Evolutionary conservation across 1,140 invertebrate species (phyloP).

Genomic region (Dreissena polymorpha): DNA sequence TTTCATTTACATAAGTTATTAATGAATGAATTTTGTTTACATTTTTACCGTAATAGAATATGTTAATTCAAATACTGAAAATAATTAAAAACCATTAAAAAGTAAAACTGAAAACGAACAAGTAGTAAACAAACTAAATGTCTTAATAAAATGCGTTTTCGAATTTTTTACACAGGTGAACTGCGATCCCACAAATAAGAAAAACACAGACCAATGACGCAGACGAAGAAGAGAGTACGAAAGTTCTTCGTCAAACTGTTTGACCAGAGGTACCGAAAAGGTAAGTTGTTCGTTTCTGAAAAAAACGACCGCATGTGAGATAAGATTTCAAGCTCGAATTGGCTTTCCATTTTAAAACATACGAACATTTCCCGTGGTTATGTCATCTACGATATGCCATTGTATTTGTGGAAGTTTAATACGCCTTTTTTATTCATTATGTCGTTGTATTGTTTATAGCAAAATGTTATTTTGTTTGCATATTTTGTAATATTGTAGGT

Average conservation of each 20-base stretch:
- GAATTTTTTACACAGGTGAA: no score
- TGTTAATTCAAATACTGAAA: no score
- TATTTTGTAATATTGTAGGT: background rate
- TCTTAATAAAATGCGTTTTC: no score
- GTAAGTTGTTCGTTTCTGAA: background rate
- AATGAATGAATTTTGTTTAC: no score
- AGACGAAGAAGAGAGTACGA: constrained; percentile 17
- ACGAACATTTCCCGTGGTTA: background rate
- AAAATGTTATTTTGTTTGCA: background rate
- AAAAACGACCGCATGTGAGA: background rate
- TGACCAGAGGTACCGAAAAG: constrained; percentile 33
- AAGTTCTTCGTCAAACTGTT: constrained; percentile 30
- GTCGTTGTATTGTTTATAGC: background rate
- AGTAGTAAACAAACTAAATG: no score
- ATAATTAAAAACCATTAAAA: no score
- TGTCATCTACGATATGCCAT: background rate
- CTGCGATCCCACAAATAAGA: no score
- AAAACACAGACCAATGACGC: background rate
- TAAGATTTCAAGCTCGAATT: background rate
- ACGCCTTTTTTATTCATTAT: background rate
- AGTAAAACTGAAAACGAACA: no score
- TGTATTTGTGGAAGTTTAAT: background rate
- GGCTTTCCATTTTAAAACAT: background rate
- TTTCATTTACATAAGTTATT: no score
- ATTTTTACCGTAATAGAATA: no score